Evolutionary conservation across 2,888 invertebrate species (phyloP), one percentile per base, ranked within the genome.

Genomic region (Salticus scenicus): DNA sequence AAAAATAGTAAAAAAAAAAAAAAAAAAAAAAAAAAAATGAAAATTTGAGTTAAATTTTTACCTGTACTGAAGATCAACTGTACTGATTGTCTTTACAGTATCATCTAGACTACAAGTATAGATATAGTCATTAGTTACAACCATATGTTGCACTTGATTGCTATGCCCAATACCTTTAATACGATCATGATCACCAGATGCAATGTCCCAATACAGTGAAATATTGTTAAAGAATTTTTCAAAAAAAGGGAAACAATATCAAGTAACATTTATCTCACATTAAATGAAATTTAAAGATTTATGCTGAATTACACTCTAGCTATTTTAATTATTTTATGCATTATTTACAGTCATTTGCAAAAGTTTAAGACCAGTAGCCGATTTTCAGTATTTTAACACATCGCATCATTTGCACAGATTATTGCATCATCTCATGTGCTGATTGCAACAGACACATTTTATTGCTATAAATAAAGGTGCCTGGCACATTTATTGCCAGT

Each of bases 31-130:
- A 24, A 1, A 24, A 12, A 63, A 24, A 63, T 67, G 31, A 31
- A 67, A 67, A 67, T 17, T 2, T n/a, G n/a, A 31, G 4, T 67
- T 28, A 17, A 33, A 67, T 7, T 88, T 90, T 89, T 88, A 91
- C 91, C 89, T 90, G 88, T 96, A 97, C 31, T 95, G 94, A 42
- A 90, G 94, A 92, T 89, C 89, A 12, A 88, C 85, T 63, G 91
- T 87, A 33, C 89, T 89, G 42, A 92, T 90, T 64, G 90, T 90
- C 64, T 96, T 94, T 85, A 99, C 92, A 33, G 95, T 95, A 91
- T 99, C 99, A 90, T 99, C 99, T 90, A 99, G 97, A 69, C 97
- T 97, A 89, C 96, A 95, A 0, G 98, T 96, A 89, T 97, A 95
- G 31, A 99, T 92, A 0, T 92, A 90, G 87, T 93, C 94, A 51